Percentiles rank a stretch among this genome's conserved stretches.
Conservation (phyloP, 1,140 invertebrate genomes). For the Phocides pigmalion region DNA sequence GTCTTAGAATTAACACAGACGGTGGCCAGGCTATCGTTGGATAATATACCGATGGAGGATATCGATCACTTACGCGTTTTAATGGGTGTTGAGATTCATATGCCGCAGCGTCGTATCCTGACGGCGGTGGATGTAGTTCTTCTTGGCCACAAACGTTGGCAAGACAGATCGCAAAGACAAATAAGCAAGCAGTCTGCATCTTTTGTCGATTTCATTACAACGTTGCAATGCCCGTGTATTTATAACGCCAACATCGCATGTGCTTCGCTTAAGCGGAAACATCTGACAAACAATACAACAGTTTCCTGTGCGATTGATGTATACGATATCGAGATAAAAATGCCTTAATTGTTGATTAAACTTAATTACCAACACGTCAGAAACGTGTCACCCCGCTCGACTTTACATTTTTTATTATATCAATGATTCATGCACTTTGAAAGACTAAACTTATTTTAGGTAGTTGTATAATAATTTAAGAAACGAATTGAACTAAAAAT, state of each 20-base stretch:
- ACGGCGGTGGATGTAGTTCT: background rate
- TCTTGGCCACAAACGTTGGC: slow-evolving; percentile 30
- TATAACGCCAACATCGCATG: slow-evolving; percentile 60
- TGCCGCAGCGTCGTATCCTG: background rate
- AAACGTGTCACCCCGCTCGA: slow-evolving; percentile 35
- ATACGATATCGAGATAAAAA: slow-evolving; percentile 48
- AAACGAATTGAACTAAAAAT: too few species aligned
- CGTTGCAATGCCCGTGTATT: slow-evolving; percentile 34
- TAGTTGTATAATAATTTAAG: too few species aligned
- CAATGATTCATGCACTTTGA: slow-evolving; percentile 5
- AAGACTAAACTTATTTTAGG: too few species aligned
- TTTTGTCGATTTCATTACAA: slow-evolving; percentile 44
- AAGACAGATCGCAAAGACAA: slow-evolving; percentile 42
- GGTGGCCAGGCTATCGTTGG: too few species aligned
- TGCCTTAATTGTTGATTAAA: slow-evolving; percentile 54
- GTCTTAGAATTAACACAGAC: too few species aligned
- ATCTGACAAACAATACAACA: slow-evolving; percentile 65
- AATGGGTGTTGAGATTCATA: slow-evolving; percentile 30
- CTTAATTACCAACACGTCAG: slow-evolving; percentile 48
- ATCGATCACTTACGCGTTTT: slow-evolving; percentile 36
- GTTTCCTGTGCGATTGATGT: slow-evolving; percentile 57
- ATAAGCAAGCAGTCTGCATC: slow-evolving; percentile 59
- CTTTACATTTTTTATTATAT: slow-evolving; percentile 2
- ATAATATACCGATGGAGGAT: too few species aligned
- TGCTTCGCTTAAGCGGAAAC: slow-evolving; percentile 48